phyloP scores from a whole-genome alignment of 2,888 invertebrate species.

The Myathropa florea region DNA sequence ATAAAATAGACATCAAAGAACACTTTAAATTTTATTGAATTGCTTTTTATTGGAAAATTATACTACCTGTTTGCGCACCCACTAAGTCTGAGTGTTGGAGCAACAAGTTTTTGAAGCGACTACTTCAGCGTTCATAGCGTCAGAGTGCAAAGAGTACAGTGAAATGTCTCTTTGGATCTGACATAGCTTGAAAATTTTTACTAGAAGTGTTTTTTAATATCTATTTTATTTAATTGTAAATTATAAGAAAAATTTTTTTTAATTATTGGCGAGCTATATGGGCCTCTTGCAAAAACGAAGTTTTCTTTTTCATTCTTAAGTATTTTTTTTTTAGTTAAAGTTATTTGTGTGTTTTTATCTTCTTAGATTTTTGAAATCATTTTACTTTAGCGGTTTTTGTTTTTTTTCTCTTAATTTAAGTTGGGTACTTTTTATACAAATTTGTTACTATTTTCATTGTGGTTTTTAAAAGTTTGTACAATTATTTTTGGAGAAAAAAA shows the following conservation, averaged over 20 bases:
- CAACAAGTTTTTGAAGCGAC: conserved; percentile 1
- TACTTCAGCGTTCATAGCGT: neutral
- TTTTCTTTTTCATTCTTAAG: conserved; percentile 74
- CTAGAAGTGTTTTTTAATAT: conserved; percentile 63
- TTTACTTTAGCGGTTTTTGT: conserved; percentile 63
- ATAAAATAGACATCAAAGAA: conserved; percentile 66
- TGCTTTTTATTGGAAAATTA: neutral
- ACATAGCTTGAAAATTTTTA: neutral
- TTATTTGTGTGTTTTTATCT: conserved; percentile 72
- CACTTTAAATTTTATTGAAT: conserved; percentile 9
- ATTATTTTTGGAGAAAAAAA: conserved; percentile 71
- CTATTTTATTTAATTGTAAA: conserved; percentile 69
- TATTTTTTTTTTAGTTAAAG: conserved; percentile 71
- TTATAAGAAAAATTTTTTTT: conserved; percentile 71
- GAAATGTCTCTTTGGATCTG: neutral
- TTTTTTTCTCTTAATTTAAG: conserved; percentile 61
- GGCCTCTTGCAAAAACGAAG: conserved; percentile 82
- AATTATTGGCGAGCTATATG: conserved; percentile 82
- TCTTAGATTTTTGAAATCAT: conserved; percentile 72
- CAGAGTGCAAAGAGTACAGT: no score
- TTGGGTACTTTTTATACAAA: conserved; percentile 74
- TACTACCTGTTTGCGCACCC: neutral
- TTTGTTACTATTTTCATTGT: conserved; percentile 76
- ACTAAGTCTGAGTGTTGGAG: neutral
- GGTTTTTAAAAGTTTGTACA: conserved; percentile 69